A percentile compares a stretch with the other conserved stretches of the same genome.
Conservation (phyloP, 1,140 invertebrate genomes). For the Colletes gigas region DNA sequence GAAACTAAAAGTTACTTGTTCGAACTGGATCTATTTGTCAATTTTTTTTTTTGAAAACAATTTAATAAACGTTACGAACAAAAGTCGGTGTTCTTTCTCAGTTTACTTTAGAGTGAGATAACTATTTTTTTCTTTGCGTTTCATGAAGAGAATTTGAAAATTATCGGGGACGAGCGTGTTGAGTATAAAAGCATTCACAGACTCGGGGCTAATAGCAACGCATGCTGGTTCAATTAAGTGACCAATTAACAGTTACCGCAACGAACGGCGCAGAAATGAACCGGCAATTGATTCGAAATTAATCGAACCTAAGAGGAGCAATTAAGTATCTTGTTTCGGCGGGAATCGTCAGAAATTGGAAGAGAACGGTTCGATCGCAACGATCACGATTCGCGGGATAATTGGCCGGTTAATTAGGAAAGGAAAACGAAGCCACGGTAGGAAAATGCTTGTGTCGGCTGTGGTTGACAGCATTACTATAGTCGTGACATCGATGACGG, state of each 20-base stretch:
- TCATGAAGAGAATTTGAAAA: no score
- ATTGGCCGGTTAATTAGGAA: constrained; percentile 1
- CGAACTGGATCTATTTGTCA: no score
- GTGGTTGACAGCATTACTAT: constrained; percentile 55
- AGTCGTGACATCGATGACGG: constrained; percentile 61
- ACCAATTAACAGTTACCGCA: constrained; percentile 17
- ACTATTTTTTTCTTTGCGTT: no score
- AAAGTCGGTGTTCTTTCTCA: no score
- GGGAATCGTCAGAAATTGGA: not conserved
- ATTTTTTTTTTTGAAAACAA: no score
- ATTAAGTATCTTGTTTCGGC: constrained; percentile 11
- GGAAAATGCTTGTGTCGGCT: constrained; percentile 12
- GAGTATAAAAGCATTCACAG: not conserved
- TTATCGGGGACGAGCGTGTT: not conserved
- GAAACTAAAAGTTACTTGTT: no score
- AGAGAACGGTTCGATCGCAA: not conserved
- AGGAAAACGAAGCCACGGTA: constrained; percentile 37
- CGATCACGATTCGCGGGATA: not conserved
- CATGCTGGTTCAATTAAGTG: constrained; percentile 8
- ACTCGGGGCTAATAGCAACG: not conserved
- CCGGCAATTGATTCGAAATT: constrained; percentile 32
- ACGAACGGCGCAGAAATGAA: constrained; percentile 1
- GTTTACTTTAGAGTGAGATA: no score
- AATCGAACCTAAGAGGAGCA: constrained; percentile 30
- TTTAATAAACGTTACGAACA: no score